Conservation (phyloP, 1,140 invertebrate genomes). For the Habropoda laboriosa region DNA sequence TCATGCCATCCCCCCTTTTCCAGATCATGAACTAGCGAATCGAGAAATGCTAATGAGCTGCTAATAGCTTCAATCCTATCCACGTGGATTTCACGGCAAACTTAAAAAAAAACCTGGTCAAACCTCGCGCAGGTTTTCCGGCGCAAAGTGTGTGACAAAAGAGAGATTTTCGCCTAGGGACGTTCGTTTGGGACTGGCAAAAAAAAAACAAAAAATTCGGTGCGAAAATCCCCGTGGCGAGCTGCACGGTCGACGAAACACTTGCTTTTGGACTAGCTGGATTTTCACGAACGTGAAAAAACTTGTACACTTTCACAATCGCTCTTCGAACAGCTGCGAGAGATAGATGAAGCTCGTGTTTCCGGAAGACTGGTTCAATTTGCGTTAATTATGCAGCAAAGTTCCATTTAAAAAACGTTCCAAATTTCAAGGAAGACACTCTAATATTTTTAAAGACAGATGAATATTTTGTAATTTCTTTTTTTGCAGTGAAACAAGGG, state of each 20-base stretch:
- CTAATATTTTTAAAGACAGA: no score
- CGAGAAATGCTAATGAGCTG: slow-evolving; percentile 73
- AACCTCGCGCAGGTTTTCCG: neutral
- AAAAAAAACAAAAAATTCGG: slow-evolving; percentile 55
- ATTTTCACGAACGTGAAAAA: slow-evolving; percentile 22
- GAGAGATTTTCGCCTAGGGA: neutral
- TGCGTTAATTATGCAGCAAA: slow-evolving; percentile 68
- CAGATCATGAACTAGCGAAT: slow-evolving; percentile 63
- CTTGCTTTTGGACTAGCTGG: neutral
- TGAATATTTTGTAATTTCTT: no score
- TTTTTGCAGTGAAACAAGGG: no score
- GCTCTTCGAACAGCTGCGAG: slow-evolving; percentile 70
- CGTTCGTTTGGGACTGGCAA: neutral
- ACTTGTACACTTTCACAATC: neutral
- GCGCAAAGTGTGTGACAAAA: neutral
- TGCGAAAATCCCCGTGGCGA: slow-evolving; percentile 57
- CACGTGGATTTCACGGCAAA: neutral
- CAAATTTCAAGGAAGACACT: no score
- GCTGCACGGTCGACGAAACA: slow-evolving; percentile 64
- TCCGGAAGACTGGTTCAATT: slow-evolving; percentile 74
- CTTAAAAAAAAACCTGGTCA: neutral
- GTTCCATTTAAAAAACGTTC: no score
- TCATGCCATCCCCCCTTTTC: slow-evolving; percentile 56
- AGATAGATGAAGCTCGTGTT: slow-evolving; percentile 68
- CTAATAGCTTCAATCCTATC: slow-evolving; percentile 55